Conservation (phyloP, 2,113 vertebrate species). For the Anoura caudifer region DNA sequence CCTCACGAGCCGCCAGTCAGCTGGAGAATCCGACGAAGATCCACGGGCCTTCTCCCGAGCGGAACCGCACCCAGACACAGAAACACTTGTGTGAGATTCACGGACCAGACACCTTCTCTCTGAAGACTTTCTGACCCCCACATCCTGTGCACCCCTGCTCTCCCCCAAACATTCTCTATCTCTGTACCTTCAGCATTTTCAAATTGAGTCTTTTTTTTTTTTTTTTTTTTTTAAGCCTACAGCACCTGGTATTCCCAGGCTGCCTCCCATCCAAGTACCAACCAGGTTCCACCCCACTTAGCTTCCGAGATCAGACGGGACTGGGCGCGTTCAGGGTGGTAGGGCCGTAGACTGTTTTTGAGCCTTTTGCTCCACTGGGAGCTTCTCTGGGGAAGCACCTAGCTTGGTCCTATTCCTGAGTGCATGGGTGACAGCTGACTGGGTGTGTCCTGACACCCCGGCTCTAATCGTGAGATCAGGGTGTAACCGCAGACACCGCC, state of each 20-base stretch:
- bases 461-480: not conserved
- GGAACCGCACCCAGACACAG: not conserved
- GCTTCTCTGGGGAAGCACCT: not conserved
- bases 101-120: not conserved
- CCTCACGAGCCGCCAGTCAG: rapidly evolving
- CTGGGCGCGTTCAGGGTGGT: not conserved
- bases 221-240: not conserved
- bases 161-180: not conserved
- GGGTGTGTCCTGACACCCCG: not conserved
- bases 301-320: not conserved
- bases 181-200: not conserved
- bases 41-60: not conserved
- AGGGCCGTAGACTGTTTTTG: not conserved
- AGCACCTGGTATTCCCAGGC: not conserved
- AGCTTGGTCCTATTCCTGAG: not conserved
- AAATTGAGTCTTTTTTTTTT: not conserved
- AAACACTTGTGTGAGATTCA: not conserved
- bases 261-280: not conserved
- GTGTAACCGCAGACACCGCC: not conserved
- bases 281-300: not conserved
- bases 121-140: not conserved
- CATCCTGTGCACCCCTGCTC: rapidly evolving
- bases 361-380: not conserved
- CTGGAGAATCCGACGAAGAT: not conserved
- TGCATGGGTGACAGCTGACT: not conserved